Evolutionary conservation across 2,888 invertebrate genomes (phyloP).

Genomic region (Ferdinandea cuprea): DNA sequence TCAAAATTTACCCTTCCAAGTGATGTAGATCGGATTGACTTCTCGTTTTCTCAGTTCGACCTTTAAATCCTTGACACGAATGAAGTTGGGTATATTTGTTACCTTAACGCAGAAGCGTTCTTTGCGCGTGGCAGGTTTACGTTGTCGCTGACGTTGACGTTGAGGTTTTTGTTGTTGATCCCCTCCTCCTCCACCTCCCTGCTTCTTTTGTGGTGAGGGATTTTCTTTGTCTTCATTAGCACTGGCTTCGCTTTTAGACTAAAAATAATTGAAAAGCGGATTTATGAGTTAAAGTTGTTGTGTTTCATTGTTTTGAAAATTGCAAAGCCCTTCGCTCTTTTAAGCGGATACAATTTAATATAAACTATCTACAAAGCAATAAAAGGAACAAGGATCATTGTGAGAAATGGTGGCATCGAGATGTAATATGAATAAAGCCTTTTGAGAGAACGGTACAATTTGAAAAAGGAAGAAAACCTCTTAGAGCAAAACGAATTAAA

Average conservation of each 20-base stretch:
- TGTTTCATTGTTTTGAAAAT: too few species aligned
- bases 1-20: constrained; percentile 86
- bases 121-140: constrained; percentile 75
- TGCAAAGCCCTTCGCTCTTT: too few species aligned
- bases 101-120: constrained; percentile 84
- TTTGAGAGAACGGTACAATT: too few species aligned
- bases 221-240: constrained; percentile 56
- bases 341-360: too few species aligned
- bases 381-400: too few species aligned
- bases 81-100: constrained; percentile 88
- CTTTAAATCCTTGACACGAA: constrained; percentile 90
- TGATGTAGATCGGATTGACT: constrained; percentile 90
- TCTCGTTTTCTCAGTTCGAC: constrained; percentile 89
- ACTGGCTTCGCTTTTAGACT: constrained; percentile 68
- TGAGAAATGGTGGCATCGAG: too few species aligned
- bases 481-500: too few species aligned
- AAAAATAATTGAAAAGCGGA: too few species aligned
- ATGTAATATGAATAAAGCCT: too few species aligned
- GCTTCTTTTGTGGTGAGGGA: constrained; percentile 26
- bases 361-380: too few species aligned
- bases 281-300: too few species aligned
- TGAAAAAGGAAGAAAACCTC: too few species aligned
- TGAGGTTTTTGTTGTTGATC: constrained; percentile 16
- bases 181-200: constrained; percentile 1
- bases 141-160: constrained; percentile 77